These are phyloP conservation scores for Diachasma alloeum DNA, from an alignment of 1,140 invertebrate species.

Conservation along the genomic window DNA sequence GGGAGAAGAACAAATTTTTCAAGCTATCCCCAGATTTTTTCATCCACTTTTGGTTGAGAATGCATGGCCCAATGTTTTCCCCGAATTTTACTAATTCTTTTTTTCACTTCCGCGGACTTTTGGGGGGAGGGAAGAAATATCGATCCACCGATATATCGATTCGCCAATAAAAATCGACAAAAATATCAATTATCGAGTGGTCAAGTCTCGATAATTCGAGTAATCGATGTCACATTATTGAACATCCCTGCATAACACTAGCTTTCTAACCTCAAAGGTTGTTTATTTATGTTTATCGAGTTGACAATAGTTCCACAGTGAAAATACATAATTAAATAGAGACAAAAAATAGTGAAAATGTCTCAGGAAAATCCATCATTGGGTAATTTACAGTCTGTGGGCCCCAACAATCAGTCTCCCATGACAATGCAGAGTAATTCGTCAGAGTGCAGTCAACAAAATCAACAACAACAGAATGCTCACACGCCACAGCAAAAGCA, in stretches of 20 bases:
- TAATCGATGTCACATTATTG: too few species aligned
- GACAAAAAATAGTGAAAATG: not conserved
- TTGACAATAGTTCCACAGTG: not conserved
- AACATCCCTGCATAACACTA: not conserved
- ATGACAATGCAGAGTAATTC: slow-evolving; percentile 20
- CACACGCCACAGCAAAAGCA: slow-evolving; percentile 21
- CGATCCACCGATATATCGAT: too few species aligned
- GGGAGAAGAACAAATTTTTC: too few species aligned
- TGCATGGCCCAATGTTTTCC: too few species aligned
- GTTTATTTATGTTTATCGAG: not conserved
- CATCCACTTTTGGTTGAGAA: too few species aligned
- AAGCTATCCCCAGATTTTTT: too few species aligned
- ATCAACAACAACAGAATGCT: slow-evolving; percentile 22
- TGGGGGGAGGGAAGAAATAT: too few species aligned
- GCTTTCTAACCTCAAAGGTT: not conserved
- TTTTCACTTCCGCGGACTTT: too few species aligned
- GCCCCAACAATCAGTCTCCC: slow-evolving; percentile 22
- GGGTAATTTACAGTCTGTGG: slow-evolving; percentile 33
- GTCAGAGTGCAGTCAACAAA: slow-evolving; percentile 24
- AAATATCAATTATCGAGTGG: too few species aligned
- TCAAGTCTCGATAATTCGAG: too few species aligned
- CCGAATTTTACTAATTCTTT: too few species aligned
- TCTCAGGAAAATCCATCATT: slow-evolving; percentile 11
- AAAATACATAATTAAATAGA: not conserved
- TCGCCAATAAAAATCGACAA: too few species aligned